Evolutionary conservation across 2,888 invertebrate species (phyloP).

Genomic region (Meteorus colon): DNA sequence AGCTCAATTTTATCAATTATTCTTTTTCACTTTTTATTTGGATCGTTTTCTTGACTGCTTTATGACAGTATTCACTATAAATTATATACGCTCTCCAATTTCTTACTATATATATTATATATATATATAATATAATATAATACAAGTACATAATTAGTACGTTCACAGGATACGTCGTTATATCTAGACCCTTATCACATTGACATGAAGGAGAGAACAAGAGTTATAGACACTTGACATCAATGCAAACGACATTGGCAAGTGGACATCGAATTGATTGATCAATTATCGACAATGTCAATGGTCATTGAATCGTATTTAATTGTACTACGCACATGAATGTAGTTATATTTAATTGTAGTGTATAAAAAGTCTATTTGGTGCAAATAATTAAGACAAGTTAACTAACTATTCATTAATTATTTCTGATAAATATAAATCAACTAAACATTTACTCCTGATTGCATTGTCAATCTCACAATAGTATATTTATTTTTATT

Average conservation of each 20-base stretch:
- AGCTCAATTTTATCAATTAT: not conserved
- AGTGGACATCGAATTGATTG: conserved; percentile 15
- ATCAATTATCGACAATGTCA: conserved; percentile 18
- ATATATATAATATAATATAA: not conserved
- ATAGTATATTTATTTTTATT: not conserved
- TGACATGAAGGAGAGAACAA: not conserved
- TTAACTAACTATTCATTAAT: not conserved
- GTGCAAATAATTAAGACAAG: conserved; percentile 7
- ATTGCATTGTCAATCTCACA: conserved; percentile 3
- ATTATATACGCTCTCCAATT: no score
- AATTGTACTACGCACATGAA: not conserved
- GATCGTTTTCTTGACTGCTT: no score
- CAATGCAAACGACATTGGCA: not conserved
- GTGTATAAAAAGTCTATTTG: conserved; percentile 7
- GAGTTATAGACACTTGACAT: not conserved
- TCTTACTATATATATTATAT: no score
- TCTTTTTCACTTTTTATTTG: not conserved
- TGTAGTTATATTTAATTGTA: not conserved
- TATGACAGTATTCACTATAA: not conserved
- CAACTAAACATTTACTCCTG: not conserved
- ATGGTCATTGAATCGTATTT: conserved; percentile 4
- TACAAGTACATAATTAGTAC: not conserved
- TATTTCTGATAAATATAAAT: not conserved
- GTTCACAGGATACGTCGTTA: not conserved
- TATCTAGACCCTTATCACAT: not conserved